Evolutionary conservation across 2,113 vertebrate genomes (phyloP).

Genomic region (Nibea albiflora): DNA sequence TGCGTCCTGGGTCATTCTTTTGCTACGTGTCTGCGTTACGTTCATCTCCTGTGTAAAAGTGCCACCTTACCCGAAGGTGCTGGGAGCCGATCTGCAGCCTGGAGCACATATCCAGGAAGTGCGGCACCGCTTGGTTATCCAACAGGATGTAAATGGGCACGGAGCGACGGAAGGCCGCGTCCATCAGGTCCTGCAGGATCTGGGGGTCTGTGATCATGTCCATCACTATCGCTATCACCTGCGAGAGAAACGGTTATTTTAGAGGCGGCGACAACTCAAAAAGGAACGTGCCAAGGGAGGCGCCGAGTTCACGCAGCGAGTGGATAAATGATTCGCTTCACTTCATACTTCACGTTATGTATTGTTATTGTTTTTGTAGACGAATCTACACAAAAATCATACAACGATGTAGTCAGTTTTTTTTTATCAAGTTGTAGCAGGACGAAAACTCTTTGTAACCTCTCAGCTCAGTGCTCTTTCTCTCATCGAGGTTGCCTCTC

Average conservation of each 20-base stretch:
- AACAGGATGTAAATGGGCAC: slow-evolving; percentile 93
- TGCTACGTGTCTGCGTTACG: background rate
- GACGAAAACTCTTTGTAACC: background rate
- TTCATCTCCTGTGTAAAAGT: background rate
- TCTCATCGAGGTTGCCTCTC: background rate
- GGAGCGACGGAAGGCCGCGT: slow-evolving; percentile 87
- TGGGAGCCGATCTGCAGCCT: slow-evolving; percentile 84
- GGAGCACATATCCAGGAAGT: slow-evolving; percentile 94
- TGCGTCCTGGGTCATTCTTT: background rate
- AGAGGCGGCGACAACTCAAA: background rate
- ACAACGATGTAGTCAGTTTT: no score
- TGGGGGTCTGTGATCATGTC: slow-evolving; percentile 93
- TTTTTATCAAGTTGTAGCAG: background rate
- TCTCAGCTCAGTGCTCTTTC: background rate
- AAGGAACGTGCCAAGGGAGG: background rate
- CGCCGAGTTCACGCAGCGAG: no score
- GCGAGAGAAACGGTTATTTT: slow-evolving; percentile 25
- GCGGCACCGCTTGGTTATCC: slow-evolving; percentile 84
- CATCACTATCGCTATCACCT: slow-evolving; percentile 97
- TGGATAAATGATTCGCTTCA: background rate
- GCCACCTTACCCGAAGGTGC: slow-evolving; percentile 87
- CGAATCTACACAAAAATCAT: background rate
- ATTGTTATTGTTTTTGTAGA: background rate
- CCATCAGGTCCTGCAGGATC: slow-evolving; percentile 93
- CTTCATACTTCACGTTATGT: background rate